Percentiles rank a stretch among this genome's conserved stretches.
Conservation (phyloP, 2,888 invertebrate species). For the Andrena praecox region DNA sequence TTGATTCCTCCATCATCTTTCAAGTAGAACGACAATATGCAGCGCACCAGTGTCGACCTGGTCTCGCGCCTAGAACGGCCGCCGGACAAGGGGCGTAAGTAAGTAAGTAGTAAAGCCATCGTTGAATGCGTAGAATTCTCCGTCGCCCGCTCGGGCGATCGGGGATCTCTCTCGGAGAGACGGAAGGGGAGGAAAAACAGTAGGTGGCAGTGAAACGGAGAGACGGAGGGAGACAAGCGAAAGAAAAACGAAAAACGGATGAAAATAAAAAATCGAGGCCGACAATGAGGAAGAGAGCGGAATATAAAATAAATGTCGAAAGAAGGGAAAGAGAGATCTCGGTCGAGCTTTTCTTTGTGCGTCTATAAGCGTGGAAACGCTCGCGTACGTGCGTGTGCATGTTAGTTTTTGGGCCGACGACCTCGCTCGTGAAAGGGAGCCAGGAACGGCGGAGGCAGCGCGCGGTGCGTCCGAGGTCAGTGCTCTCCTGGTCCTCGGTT, state of each 20-base stretch:
- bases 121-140: conserved; percentile 11
- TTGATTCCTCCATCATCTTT: conserved; percentile 43
- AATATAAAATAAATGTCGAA: not conserved
- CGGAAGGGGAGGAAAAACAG: not conserved
- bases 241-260: conserved; percentile 4
- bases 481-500: conserved; percentile 74
- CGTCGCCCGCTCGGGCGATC: not conserved
- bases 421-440: conserved; percentile 76
- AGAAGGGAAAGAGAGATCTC: conserved; percentile 37
- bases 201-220: conserved; percentile 4
- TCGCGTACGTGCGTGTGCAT: conserved; percentile 67
- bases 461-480: conserved; percentile 73
- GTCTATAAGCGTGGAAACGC: conserved; percentile 65
- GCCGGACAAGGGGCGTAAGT: not conserved
- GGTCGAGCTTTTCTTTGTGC: conserved; percentile 69
- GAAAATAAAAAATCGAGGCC: not conserved
- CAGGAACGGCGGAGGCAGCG: conserved; percentile 65
- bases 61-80: not conserved
- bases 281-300: not conserved
- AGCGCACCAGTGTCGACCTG: conserved; percentile 24
- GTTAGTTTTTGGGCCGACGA: conserved; percentile 73
- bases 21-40: conserved; percentile 3
- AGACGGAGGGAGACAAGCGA: conserved; percentile 18
- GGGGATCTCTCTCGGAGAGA: conserved; percentile 24
- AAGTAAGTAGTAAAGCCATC: conserved; percentile 13